Percentiles rank a stretch among this genome's conserved stretches.
Conservation (phyloP, 1,140 invertebrate genomes). For the Atta cephalotes region DNA sequence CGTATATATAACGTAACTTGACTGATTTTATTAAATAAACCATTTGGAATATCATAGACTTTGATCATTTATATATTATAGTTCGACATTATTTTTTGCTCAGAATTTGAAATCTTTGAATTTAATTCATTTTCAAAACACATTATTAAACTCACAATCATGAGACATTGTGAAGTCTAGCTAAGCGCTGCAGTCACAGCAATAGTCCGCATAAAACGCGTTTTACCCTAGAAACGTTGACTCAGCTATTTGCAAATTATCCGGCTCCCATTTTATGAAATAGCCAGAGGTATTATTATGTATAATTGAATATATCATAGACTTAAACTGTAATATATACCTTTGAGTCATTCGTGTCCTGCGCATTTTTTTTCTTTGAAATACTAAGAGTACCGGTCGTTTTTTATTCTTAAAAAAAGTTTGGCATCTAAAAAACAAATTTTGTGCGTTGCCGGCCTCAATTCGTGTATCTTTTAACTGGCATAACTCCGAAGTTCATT, state of each 20-base stretch:
- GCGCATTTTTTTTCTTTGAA: no score
- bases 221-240: slow-evolving; percentile 70
- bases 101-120: background rate
- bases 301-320: background rate
- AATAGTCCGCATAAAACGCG: slow-evolving; percentile 62
- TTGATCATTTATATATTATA: background rate
- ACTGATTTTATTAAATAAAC: background rate
- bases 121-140: background rate
- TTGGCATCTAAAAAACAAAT: no score
- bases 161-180: background rate
- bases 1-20: background rate
- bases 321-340: background rate
- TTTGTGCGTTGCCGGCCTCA: no score
- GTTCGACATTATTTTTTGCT: background rate
- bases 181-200: background rate
- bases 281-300: slow-evolving; percentile 21
- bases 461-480: no score
- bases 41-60: background rate
- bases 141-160: background rate
- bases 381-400: no score
- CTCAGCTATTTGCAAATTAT: slow-evolving; percentile 73
- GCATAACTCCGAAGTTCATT: no score
- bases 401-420: no score
- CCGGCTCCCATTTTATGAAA: slow-evolving; percentile 56
- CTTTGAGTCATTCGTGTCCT: no score